A percentile compares a stretch with the other conserved stretches of the same genome.
These are phyloP conservation scores for Monoplex corrugatus DNA, from an alignment of 2,888 invertebrate genomes.

Conservation along the genomic window DNA sequence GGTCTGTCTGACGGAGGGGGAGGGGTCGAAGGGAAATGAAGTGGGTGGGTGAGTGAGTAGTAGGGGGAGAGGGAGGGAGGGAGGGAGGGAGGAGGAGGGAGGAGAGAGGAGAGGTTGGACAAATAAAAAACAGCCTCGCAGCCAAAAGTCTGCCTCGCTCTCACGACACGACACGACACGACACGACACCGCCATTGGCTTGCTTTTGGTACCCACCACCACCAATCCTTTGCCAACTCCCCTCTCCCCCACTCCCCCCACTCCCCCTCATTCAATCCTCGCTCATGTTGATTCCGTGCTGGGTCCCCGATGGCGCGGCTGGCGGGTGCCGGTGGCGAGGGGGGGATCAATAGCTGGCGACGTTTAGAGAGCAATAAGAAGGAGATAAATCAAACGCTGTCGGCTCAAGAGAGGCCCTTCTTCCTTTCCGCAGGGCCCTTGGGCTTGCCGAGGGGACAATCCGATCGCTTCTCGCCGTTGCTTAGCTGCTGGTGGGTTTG, in stretches of 20 bases:
- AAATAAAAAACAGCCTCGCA: constrained; percentile 16
- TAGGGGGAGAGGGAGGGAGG: constrained; percentile 2
- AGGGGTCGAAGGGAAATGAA: neutral
- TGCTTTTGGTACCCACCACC: no score
- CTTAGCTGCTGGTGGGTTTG: no score
- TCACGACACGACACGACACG: constrained; percentile 15
- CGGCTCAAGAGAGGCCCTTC: constrained; percentile 22
- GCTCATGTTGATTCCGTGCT: neutral
- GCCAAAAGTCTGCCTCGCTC: constrained; percentile 18
- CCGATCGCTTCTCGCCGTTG: neutral
- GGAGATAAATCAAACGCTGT: constrained; percentile 43
- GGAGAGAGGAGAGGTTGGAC: neutral
- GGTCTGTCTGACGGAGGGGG: no score
- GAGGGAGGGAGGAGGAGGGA: neutral
- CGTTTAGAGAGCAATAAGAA: constrained; percentile 46
- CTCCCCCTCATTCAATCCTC: constrained; percentile 3
- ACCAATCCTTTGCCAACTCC: no score
- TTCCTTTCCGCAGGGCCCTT: neutral
- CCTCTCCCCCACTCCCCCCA: constrained; percentile 16
- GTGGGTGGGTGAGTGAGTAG: neutral
- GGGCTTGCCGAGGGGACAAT: no score
- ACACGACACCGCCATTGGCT: neutral
- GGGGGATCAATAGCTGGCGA: constrained; percentile 37
- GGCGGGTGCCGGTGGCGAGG: neutral
- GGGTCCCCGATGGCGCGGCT: neutral